Base-by-base conservation (phyloP, 2,888 invertebrate genomes). In the Apamea monoglypha region DNA sequence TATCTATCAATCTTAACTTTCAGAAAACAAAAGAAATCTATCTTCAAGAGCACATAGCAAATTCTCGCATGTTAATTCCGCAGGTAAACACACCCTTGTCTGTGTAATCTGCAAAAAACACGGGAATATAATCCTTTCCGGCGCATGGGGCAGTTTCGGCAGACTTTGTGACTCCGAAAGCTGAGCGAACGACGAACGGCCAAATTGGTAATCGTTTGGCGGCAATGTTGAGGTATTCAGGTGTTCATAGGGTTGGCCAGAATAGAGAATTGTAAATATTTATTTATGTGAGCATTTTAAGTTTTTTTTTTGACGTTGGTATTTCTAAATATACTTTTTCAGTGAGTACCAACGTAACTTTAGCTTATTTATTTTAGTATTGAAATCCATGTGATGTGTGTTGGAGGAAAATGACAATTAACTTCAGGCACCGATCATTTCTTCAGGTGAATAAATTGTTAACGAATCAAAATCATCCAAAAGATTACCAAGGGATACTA, bases 161-260 rank as follows among this genome's bases (percentile, higher is more conserved):
- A 96, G 96, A 97, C 96, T 96, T 96, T 95, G 96, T 94, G 96
- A 93, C 96, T 96, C 96, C 86, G 81, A 83, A 80, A 88, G 91
- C 95, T 81, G 80, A 85, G 81, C 83, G 78, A 85, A 83, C 89
- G 91, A 66, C n/a, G 81, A 69, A 81, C 53, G 89, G 91, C 80
- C 94, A 93, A 94, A 95, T 95, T 95, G 94, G 92, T 94, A 94
- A 95, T 94, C 93, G 94, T 89, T 92, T 90, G 92, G 92, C 94
- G 91, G 93, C 87, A 87, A 87, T 87, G 89, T 90, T 91, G 93
- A 92, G 91, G 89, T 85, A 87, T 56, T 92, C 92, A 93, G 92
- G 93, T 94, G 91, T 74, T 59, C 70, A 25, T 92, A 96, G 96
- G 96, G 96, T 68, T 96, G 95, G 0, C 89, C 7, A 2, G 0